Evolutionary conservation across 2,888 invertebrate genomes (phyloP).

Genomic region (Drosophila conformis): DNA sequence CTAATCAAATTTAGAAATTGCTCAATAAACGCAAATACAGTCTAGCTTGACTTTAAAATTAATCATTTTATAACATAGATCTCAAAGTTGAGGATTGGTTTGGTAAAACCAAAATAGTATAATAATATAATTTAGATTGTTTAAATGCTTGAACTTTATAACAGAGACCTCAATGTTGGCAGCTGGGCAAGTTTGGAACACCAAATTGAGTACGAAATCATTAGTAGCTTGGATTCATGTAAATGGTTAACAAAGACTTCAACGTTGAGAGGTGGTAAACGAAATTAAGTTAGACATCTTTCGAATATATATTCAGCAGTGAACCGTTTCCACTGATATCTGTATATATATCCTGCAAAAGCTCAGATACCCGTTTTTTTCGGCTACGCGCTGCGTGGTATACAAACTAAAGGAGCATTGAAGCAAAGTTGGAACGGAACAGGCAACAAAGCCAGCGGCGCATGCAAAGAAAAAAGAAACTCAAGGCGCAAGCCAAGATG

Average conservation of each 20-base stretch:
- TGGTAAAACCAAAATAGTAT: not conserved
- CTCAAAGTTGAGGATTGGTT: not conserved
- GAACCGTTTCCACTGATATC: not conserved
- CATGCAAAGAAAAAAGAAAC: conserved; percentile 35
- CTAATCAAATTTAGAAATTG: not conserved
- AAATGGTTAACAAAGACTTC: not conserved
- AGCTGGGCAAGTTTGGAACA: not conserved
- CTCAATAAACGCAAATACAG: not conserved
- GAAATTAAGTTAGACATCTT: not conserved
- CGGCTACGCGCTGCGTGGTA: conserved; percentile 13
- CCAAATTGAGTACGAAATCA: not conserved
- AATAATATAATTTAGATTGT: not conserved
- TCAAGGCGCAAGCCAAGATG: conserved; percentile 33
- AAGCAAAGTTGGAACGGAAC: conserved; percentile 23
- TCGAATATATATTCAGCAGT: not conserved
- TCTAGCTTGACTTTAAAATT: not conserved
- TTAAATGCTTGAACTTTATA: not conserved
- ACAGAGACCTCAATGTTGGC: not conserved
- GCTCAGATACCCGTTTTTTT: not conserved
- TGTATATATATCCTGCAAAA: conserved; percentile 3
- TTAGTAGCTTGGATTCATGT: not conserved
- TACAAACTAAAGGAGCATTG: conserved; percentile 35
- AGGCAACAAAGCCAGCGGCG: conserved; percentile 34
- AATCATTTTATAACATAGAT: not conserved
- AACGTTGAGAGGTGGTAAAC: not conserved